A percentile compares a stretch with the other conserved stretches of the same genome.
Evolutionary conservation across 2,888 invertebrate species (phyloP).

Genomic region (Acanthosepion lycidas): DNA sequence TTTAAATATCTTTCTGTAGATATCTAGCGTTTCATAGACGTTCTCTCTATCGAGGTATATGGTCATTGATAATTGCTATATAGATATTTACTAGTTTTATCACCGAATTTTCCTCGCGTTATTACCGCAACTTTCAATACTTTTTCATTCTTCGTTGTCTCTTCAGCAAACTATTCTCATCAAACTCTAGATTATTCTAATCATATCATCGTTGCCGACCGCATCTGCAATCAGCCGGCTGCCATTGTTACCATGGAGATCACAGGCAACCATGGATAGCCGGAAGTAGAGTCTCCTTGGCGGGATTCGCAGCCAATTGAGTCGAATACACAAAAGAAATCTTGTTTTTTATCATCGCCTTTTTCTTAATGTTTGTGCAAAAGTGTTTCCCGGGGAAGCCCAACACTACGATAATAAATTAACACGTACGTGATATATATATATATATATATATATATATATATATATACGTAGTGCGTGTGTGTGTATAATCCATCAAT

Average conservation of each 20-base stretch:
- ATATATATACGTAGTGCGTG: no score
- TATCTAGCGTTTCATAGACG: not conserved
- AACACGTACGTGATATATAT: not conserved
- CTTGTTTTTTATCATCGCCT: not conserved
- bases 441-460: no score
- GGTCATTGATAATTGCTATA: not conserved
- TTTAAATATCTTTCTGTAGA: not conserved
- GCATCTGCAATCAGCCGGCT: not conserved
- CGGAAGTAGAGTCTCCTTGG: not conserved
- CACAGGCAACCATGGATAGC: not conserved
- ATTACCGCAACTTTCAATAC: not conserved
- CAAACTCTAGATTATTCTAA: not conserved
- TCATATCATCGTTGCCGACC: not conserved
- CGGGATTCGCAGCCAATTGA: not conserved
- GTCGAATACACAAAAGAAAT: not conserved
- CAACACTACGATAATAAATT: not conserved
- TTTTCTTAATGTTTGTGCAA: not conserved
- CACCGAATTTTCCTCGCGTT: not conserved
- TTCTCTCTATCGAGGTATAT: not conserved
- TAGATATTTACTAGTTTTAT: not conserved
- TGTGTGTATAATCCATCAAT: no score
- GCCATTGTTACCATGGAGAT: conserved; percentile 9
- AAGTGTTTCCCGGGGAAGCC: conserved; percentile 10
- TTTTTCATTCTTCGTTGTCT: not conserved
- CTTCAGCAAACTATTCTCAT: not conserved